Percentiles rank a stretch among this genome's conserved stretches.
Evolutionary conservation across 2,113 vertebrate species (phyloP).

Genomic region (Ailurus styani): DNA sequence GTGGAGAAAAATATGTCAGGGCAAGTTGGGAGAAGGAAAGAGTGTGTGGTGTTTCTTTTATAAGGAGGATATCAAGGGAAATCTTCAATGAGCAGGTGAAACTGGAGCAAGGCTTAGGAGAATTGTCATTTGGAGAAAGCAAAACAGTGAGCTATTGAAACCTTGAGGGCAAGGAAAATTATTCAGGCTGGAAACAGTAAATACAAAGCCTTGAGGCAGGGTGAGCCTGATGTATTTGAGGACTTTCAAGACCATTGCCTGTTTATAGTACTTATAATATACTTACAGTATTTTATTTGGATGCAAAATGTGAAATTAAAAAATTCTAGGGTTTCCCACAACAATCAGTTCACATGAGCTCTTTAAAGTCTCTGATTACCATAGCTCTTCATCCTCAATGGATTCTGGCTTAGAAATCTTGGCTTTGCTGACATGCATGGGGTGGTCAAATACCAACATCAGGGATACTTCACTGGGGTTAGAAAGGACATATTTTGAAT

Average conservation of each 20-base stretch:
- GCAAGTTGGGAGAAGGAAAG: neutral
- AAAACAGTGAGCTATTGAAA: neutral
- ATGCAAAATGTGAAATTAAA: conserved; percentile 92
- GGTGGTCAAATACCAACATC: conserved; percentile 84
- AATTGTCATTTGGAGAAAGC: neutral
- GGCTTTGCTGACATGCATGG: conserved; percentile 88
- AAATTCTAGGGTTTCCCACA: conserved; percentile 90
- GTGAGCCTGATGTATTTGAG: neutral
- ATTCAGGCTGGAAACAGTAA: neutral
- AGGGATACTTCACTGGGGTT: conserved; percentile 81
- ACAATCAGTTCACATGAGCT: conserved; percentile 88
- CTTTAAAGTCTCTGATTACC: conserved; percentile 90
- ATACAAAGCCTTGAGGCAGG: neutral
- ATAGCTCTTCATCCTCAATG: conserved; percentile 91
- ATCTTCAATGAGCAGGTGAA: neutral
- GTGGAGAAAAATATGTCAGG: neutral
- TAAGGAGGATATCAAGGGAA: neutral
- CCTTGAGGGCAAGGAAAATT: neutral
- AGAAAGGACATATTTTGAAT: neutral
- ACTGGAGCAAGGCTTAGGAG: neutral
- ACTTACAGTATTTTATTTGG: conserved; percentile 84
- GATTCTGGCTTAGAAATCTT: conserved; percentile 91
- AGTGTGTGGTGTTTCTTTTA: neutral
- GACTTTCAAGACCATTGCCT: neutral
- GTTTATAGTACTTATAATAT: neutral